Evolutionary conservation across 2,113 vertebrate genomes (phyloP).

Genomic region (Neotoma lepida): DNA sequence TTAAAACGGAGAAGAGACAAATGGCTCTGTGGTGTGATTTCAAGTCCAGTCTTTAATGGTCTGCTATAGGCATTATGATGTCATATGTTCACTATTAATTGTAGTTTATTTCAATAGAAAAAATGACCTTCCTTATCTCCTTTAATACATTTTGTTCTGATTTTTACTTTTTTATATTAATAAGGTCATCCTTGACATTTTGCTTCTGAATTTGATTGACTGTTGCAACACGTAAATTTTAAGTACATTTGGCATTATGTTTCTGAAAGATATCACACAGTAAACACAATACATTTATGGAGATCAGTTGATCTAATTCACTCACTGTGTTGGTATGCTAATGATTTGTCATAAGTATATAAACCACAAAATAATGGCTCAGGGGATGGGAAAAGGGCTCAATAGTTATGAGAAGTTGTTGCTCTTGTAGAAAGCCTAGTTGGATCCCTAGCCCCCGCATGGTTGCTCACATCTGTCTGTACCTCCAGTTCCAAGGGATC

Average conservation of each 20-base stretch:
- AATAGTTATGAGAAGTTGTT: not conserved
- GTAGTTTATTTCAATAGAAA: conserved; percentile 58
- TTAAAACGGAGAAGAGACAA: not conserved
- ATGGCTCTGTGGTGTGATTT: not conserved
- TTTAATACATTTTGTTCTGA: conserved; percentile 47
- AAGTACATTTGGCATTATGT: conserved; percentile 34
- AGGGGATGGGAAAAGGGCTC: not conserved
- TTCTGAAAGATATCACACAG: conserved; percentile 23
- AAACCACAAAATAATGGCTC: not conserved
- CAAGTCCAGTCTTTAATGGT: conserved; percentile 5
- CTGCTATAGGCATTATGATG: not conserved
- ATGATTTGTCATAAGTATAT: not conserved
- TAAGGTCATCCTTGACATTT: conserved; percentile 38
- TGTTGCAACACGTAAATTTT: conserved; percentile 51
- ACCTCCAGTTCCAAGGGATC: not conserved
- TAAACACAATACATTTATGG: not conserved
- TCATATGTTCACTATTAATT: conserved; percentile 55
- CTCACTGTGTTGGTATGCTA: not conserved
- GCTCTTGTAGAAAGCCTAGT: not conserved
- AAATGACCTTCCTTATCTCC: conserved; percentile 22
- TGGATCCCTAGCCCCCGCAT: not conserved
- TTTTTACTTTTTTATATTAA: conserved; percentile 59
- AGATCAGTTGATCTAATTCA: conserved; percentile 19
- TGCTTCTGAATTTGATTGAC: conserved; percentile 48
- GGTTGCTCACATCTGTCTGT: not conserved